phyloP scores from a whole-genome alignment of 2,797 vertebrate species.

The Oryzias dopingdopingensis region DNA sequence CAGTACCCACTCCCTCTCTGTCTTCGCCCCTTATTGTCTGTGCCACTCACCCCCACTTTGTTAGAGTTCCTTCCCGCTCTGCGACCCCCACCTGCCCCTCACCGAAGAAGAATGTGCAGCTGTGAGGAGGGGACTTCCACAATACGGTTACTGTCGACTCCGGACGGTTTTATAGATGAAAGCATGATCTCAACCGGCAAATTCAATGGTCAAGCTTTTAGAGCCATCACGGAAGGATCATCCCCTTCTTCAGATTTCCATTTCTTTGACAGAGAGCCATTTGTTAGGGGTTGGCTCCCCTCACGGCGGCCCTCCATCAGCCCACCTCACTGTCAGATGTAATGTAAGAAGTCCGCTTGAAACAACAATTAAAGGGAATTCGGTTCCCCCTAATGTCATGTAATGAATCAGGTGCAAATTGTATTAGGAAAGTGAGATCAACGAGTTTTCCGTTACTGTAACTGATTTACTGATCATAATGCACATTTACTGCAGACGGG shows the following conservation, averaged over 20 bases:
- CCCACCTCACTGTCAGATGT: constrained; percentile 23
- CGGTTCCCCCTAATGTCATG: constrained; percentile 29
- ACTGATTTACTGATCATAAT: constrained; percentile 54
- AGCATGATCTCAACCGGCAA: constrained; percentile 33
- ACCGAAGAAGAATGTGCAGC: constrained; percentile 41
- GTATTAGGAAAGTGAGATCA: constrained; percentile 57
- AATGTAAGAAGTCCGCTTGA: constrained; percentile 40
- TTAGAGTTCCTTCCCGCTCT: constrained; percentile 2
- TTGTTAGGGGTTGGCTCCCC: constrained; percentile 22
- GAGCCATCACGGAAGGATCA: constrained; percentile 25
- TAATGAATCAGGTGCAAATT: constrained; percentile 49
- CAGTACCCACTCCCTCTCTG: constrained; percentile 7
- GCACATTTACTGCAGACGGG: constrained; percentile 38
- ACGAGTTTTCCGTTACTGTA: constrained; percentile 60
- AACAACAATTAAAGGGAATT: constrained; percentile 32
- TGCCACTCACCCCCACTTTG: constrained; percentile 21
- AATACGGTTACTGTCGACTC: constrained; percentile 42
- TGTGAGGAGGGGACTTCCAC: constrained; percentile 26
- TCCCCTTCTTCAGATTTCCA: constrained; percentile 29
- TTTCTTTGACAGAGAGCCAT: constrained; percentile 32
- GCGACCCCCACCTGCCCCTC: constrained; percentile 36
- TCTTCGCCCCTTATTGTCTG: constrained; percentile 14
- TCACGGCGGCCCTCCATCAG: constrained; percentile 1
- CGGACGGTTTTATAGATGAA: constrained; percentile 41
- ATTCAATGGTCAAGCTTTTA: constrained; percentile 52